Percentiles rank a stretch among this genome's conserved stretches.
These are phyloP conservation scores for Silurus lanzhouensis DNA, from an alignment of 2,797 vertebrate genomes.

Conservation along the genomic window DNA sequence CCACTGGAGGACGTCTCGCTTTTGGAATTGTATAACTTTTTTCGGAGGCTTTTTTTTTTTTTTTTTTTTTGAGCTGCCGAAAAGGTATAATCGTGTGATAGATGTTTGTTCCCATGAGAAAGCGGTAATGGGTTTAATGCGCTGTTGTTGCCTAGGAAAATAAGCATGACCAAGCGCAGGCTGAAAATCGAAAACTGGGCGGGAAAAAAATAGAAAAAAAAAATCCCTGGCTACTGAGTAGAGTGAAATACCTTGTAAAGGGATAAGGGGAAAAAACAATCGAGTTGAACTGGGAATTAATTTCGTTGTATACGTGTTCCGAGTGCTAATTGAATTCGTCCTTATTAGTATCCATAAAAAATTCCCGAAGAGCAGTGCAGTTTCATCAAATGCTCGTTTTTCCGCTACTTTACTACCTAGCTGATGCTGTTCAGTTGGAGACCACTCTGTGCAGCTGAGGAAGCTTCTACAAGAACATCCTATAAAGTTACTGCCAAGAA, in stretches of 20 bases:
- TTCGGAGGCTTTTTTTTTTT: no score
- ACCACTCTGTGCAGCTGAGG: no score
- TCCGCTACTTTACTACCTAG: background rate
- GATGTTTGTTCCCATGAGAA: background rate
- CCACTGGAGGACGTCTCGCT: background rate
- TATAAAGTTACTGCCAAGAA: no score
- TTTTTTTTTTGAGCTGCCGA: background rate
- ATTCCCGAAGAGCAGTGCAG: background rate
- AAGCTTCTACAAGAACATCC: no score
- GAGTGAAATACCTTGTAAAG: background rate
- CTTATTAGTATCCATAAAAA: background rate
- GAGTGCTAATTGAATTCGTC: background rate
- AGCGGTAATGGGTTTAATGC: background rate
- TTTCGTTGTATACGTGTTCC: background rate
- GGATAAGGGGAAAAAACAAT: background rate
- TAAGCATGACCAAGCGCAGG: background rate
- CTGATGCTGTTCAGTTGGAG: background rate
- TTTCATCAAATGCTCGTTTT: background rate
- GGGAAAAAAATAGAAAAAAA: no score
- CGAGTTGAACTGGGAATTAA: background rate
- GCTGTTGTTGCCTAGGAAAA: background rate
- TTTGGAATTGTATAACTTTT: background rate
- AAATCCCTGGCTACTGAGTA: background rate
- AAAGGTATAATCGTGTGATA: constrained; percentile 1
- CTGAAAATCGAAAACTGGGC: background rate